These are phyloP conservation scores for Stegophylla sp. DNA, from an alignment of 2,888 invertebrate genomes.

Conservation along the genomic window DNA sequence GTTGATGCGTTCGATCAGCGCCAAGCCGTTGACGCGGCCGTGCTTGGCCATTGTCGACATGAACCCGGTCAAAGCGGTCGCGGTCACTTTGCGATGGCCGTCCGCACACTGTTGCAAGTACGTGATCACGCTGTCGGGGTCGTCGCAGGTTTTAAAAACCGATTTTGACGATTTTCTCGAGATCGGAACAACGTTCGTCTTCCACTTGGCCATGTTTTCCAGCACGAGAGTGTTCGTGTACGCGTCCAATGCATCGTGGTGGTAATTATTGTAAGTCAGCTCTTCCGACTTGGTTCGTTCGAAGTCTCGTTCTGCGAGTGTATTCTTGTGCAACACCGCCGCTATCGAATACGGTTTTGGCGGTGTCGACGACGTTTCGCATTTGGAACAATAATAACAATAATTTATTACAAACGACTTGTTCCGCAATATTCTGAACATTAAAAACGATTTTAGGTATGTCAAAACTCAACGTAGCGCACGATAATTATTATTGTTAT, in stretches of 20 bases:
- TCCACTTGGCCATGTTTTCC: slow-evolving; percentile 35
- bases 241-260: slow-evolving; percentile 26
- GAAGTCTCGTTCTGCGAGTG: neutral
- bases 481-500: too few species aligned
- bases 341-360: neutral
- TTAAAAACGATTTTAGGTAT: too few species aligned
- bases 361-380: too few species aligned
- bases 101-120: slow-evolving; percentile 33
- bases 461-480: too few species aligned
- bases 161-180: neutral
- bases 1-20: neutral
- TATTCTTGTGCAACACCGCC: neutral
- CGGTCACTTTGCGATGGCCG: neutral
- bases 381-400: slow-evolving; percentile 1
- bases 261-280: slow-evolving; percentile 24
- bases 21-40: slow-evolving; percentile 22
- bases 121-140: slow-evolving; percentile 3
- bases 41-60: slow-evolving; percentile 31
- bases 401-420: slow-evolving; percentile 2
- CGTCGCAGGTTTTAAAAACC: neutral
- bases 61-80: neutral
- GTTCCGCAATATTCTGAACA: too few species aligned
- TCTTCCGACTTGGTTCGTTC: neutral
- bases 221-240: slow-evolving; percentile 2
- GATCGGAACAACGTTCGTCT: neutral